Evolutionary conservation across 92 coral and sea anemone genomes (phyloP).

Genomic region (Zoanthus sociatus): DNA sequence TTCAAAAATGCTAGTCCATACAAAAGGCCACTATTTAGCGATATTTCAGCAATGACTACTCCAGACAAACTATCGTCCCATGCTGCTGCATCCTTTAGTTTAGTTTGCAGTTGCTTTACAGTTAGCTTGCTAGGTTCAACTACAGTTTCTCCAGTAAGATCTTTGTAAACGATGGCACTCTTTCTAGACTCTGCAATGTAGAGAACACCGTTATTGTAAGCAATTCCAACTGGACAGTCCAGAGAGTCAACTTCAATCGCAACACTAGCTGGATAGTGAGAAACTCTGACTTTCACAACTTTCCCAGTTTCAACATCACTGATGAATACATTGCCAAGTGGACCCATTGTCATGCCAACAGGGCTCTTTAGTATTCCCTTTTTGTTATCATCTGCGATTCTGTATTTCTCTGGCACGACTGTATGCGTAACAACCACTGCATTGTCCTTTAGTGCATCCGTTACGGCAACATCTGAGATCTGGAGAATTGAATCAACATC

Average conservation of each 20-base stretch:
- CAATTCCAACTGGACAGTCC: conserved; percentile 23
- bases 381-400: conserved; percentile 46
- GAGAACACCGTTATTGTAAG: conserved; percentile 14
- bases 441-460: conserved; percentile 4
- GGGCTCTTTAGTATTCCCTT: conserved; percentile 19
- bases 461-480: conserved; percentile 9
- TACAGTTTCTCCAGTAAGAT: conserved; percentile 10
- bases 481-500: conserved; percentile 28
- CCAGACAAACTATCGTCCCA: conserved; percentile 34
- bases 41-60: conserved; percentile 32
- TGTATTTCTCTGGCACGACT: conserved; percentile 51
- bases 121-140: conserved; percentile 9
- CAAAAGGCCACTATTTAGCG: conserved; percentile 45
- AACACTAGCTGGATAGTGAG: conserved; percentile 7
- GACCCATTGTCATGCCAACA: conserved; percentile 8
- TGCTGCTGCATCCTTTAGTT: conserved; percentile 15
- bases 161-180: conserved; percentile 1
- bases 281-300: conserved; percentile 11
- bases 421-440: conserved; percentile 40
- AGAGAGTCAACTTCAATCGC: conserved; percentile 10
- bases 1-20: conserved; percentile 53
- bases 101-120: conserved; percentile 23
- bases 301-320: conserved; percentile 55
- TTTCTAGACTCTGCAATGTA: too few species aligned
- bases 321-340: conserved; percentile 37